These are phyloP conservation scores for Alces alces DNA, from an alignment of 2,113 vertebrate species.

Conservation along the genomic window DNA sequence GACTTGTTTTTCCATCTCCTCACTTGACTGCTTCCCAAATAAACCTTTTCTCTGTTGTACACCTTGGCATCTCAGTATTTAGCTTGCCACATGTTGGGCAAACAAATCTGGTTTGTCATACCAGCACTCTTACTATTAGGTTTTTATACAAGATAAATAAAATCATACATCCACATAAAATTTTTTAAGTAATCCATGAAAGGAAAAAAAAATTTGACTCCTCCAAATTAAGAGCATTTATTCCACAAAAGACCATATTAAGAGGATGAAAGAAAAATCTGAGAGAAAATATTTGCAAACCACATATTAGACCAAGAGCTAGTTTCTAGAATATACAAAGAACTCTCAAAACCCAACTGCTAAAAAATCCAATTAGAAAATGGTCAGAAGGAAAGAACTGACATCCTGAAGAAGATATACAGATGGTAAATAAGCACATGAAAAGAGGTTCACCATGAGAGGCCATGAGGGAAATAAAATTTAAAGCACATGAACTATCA, in stretches of 20 bases:
- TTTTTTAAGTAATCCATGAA: background rate
- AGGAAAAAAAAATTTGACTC: background rate
- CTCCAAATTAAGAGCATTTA: background rate
- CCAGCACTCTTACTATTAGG: background rate
- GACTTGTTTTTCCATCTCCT: background rate
- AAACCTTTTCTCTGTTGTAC: background rate
- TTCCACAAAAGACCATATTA: background rate
- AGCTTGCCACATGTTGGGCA: background rate
- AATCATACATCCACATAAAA: background rate
- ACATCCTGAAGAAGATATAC: background rate
- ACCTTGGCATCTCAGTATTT: background rate
- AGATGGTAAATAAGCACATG: background rate
- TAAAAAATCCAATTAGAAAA: background rate
- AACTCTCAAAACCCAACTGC: background rate
- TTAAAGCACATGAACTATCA: background rate
- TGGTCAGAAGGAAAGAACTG: background rate
- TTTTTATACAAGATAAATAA: background rate
- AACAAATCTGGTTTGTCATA: background rate
- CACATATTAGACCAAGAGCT: background rate
- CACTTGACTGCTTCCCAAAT: background rate
- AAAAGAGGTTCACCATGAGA: background rate
- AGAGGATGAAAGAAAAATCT: background rate
- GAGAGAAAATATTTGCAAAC: background rate
- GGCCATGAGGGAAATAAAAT: background rate
- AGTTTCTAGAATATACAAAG: background rate